Conservation (phyloP, 2,113 vertebrate species). For the Gallinago undulata region DNA sequence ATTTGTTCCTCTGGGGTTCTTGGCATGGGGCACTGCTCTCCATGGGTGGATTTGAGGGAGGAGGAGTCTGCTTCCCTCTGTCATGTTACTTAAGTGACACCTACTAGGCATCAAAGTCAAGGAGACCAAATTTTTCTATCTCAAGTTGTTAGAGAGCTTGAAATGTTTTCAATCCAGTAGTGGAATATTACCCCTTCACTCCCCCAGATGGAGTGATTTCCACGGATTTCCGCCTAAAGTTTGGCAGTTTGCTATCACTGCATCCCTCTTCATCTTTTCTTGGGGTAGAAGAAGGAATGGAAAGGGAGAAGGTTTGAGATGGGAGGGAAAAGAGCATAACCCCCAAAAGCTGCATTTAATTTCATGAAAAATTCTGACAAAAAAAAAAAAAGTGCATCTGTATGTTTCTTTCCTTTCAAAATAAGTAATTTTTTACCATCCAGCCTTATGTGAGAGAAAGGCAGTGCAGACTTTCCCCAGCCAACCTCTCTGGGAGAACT, state of each 20-base stretch:
- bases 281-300: neutral
- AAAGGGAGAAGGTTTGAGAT: neutral
- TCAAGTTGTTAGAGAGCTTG: neutral
- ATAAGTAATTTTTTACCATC: neutral
- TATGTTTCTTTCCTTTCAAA: neutral
- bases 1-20: neutral
- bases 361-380: neutral
- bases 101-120: constrained; percentile 6
- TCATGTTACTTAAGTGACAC: neutral
- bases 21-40: neutral
- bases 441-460: neutral
- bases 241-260: neutral
- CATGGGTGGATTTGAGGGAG: neutral
- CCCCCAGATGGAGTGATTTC: neutral
- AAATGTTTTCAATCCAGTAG: constrained; percentile 13
- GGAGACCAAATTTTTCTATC: constrained; percentile 28
- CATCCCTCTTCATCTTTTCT: neutral
- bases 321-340: neutral
- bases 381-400: neutral
- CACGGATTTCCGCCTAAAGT: neutral
- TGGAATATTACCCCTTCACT: neutral
- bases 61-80: neutral
- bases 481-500: neutral
- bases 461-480: neutral
- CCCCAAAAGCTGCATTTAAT: neutral